Conservation (phyloP, 2,888 invertebrate species). For the Lissonota sp. region DNA sequence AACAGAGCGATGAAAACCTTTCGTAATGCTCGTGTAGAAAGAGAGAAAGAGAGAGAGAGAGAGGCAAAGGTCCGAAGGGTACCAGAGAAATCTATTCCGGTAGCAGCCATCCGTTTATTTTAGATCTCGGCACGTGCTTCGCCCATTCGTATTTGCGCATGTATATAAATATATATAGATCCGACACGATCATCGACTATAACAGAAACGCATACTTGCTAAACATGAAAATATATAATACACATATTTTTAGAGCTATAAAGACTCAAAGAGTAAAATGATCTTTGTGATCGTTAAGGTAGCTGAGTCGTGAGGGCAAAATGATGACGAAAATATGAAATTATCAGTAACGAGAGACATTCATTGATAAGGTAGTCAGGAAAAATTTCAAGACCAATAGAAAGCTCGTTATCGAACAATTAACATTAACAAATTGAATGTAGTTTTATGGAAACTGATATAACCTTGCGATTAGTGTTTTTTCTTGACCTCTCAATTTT, state of each 20-base stretch:
- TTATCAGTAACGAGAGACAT: too few species aligned
- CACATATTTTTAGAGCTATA: background rate
- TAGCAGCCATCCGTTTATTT: conserved; percentile 65
- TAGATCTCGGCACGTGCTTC: conserved; percentile 64
- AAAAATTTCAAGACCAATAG: too few species aligned
- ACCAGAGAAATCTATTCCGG: conserved; percentile 62
- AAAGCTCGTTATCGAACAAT: too few species aligned
- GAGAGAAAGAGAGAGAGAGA: conserved; percentile 31
- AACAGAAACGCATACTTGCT: conserved; percentile 14
- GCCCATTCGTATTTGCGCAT: conserved; percentile 54
- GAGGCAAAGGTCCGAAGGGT: conserved; percentile 64
- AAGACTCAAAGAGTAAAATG: too few species aligned
- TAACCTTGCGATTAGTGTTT: too few species aligned
- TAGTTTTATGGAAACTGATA: too few species aligned
- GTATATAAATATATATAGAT: conserved; percentile 23
- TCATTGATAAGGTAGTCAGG: too few species aligned
- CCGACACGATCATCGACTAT: conserved; percentile 3
- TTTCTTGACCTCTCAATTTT: too few species aligned
- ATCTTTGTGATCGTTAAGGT: too few species aligned
- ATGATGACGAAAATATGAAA: too few species aligned
- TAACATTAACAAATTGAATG: too few species aligned
- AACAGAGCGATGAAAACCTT: conserved; percentile 39
- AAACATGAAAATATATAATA: conserved; percentile 5
- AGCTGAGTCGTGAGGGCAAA: too few species aligned
- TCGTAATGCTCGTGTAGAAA: conserved; percentile 58